Evolutionary conservation across 1,140 invertebrate genomes (phyloP), one percentile per base, ranked within the genome.

Genomic region (Oryctes rhinoceros): DNA sequence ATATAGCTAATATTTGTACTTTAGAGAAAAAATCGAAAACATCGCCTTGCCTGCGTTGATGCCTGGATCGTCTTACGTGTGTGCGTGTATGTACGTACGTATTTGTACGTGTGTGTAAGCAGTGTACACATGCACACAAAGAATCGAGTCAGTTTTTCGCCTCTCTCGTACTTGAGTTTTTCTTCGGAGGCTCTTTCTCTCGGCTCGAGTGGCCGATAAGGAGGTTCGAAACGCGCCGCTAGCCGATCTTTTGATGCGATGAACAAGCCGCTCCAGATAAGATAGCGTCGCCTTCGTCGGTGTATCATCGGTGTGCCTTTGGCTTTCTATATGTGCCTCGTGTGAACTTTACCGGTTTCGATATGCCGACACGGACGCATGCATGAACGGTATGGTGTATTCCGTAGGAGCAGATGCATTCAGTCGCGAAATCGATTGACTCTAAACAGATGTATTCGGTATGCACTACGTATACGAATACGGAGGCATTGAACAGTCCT

Each of bases 251-350:
- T 71, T 71, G 65, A 71, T 71, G 65, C 65, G 65, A 71, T 71
- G 65, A 71, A 71, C 65, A 71, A 71, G 65, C 65, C 65, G 65
- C 65, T 71, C 62, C 20, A 71, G 65, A 71, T 71, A 71, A 71
- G 65, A 71, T 71, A 71, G 65, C 65, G 65, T 71, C 65, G 53
- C 15, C 53, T 59, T 59, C 53, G 53, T 59, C 5, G 24, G 24
- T 71, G 20, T 71, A 37, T 71, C 39, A 71, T 71, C 65, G 65
- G 65, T 71, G 20, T 37, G 65, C 65, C 65, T 71, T 71, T 71
- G 65, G 35, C 24, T 71, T 71, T 71, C 65, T 71, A 18, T 59
- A 15, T 24, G 65, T 71, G 65, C 20, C 24, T 30, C 65, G 65
- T 71, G 24, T 71, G 65, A 71, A 71, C 65, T 71, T 71, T 71